Evolutionary conservation across 2,113 vertebrate genomes (phyloP).

Genomic region (Lagopus leucura): DNA sequence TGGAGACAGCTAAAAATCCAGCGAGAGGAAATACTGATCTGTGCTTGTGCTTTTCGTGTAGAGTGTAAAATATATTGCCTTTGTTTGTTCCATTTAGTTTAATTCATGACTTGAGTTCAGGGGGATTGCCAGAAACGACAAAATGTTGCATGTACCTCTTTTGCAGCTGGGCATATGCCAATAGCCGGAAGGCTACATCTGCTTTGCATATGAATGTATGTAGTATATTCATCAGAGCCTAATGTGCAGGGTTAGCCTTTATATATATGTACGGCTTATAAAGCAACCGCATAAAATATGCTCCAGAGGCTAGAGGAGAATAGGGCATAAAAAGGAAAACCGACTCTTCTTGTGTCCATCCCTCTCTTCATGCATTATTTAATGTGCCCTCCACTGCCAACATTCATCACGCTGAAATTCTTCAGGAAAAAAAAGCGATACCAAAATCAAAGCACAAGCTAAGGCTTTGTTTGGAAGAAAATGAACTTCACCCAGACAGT

Average conservation of each 20-base stretch:
- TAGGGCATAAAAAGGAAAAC: constrained; percentile 29
- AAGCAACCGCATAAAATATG: constrained; percentile 44
- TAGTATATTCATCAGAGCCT: constrained; percentile 9
- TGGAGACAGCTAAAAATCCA: background rate
- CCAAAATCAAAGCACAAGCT: background rate
- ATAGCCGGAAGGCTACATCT: constrained; percentile 37
- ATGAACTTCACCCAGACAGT: background rate
- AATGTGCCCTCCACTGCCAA: constrained; percentile 13
- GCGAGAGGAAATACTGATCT: background rate
- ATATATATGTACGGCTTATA: constrained; percentile 38
- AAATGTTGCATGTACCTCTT: constrained; percentile 12
- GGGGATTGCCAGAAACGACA: background rate
- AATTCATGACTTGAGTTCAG: constrained; percentile 3
- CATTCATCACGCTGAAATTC: constrained; percentile 29
- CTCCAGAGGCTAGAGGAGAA: constrained; percentile 42
- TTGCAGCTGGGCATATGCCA: background rate
- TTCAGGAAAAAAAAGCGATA: background rate
- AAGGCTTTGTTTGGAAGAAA: constrained; percentile 29
- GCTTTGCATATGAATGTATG: constrained; percentile 43
- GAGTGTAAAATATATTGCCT: background rate
- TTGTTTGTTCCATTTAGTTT: constrained; percentile 5
- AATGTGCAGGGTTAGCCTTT: constrained; percentile 33
- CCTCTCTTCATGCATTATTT: constrained; percentile 57
- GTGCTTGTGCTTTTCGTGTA: background rate
- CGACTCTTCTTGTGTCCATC: constrained; percentile 44